Percentiles rank a stretch among this genome's conserved stretches.
These are phyloP conservation scores for Chamaea fasciata DNA, from an alignment of 2,113 vertebrate genomes.

Conservation along the genomic window DNA sequence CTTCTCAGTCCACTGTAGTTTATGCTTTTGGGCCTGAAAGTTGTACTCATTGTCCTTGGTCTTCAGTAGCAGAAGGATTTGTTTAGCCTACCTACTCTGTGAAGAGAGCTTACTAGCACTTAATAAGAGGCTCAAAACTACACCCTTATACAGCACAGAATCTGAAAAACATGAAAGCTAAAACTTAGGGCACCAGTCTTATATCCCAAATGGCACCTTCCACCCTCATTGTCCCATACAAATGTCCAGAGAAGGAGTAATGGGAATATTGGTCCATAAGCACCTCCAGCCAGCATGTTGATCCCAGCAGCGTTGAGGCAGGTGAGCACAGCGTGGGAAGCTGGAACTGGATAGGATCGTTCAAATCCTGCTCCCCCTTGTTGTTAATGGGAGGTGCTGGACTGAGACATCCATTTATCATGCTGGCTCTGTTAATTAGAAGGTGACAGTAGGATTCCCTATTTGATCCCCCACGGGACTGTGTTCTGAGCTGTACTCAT, in stretches of 20 bases:
- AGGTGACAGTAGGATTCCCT: neutral
- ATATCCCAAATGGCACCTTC: neutral
- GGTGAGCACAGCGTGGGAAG: neutral
- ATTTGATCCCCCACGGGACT: neutral
- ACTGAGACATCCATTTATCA: neutral
- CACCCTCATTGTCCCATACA: neutral
- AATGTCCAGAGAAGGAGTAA: neutral
- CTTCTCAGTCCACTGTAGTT: too few species aligned
- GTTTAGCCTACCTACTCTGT: too few species aligned
- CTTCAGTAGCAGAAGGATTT: too few species aligned
- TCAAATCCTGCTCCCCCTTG: neutral
- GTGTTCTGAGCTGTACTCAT: neutral
- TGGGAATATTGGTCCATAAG: fast-evolving
- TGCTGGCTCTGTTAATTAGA: neutral
- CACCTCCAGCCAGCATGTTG: neutral
- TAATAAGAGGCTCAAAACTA: too few species aligned
- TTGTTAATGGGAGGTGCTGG: neutral
- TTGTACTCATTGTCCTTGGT: too few species aligned
- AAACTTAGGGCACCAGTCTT: too few species aligned
- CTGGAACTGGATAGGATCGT: neutral
- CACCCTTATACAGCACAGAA: too few species aligned
- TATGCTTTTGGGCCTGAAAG: too few species aligned
- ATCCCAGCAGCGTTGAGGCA: neutral
- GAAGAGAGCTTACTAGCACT: too few species aligned
- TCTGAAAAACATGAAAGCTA: too few species aligned